These are phyloP conservation scores for Lysandra bellargus DNA, from an alignment of 2,888 invertebrate genomes.

Conservation along the genomic window DNA sequence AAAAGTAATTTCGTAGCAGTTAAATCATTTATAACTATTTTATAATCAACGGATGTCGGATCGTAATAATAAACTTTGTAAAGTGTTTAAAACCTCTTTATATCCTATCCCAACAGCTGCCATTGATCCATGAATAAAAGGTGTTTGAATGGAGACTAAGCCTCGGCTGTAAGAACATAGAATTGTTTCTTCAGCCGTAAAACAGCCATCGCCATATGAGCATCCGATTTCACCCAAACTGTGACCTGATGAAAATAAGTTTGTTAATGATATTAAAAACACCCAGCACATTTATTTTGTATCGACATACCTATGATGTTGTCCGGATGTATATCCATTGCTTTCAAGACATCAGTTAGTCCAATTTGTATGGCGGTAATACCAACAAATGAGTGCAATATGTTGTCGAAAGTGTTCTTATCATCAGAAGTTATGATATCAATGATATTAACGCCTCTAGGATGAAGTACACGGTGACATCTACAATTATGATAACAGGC, in stretches of 20 bases:
- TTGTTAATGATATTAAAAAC: not conserved
- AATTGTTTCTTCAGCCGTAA: constrained; percentile 92
- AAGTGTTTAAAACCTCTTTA: constrained; percentile 58
- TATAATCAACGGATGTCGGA: too few relatives aligned
- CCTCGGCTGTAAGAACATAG: constrained; percentile 90
- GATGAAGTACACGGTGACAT: constrained; percentile 79
- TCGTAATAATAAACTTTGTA: not conserved
- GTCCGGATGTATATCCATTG: constrained; percentile 83
- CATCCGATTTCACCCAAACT: constrained; percentile 97
- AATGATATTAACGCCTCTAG: constrained; percentile 83
- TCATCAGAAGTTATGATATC: constrained; percentile 84
- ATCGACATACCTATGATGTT: constrained; percentile 84
- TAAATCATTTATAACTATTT: too few relatives aligned
- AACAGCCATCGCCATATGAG: constrained; percentile 95
- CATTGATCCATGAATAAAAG: constrained; percentile 89
- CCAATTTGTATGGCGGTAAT: constrained; percentile 88
- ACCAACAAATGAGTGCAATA: constrained; percentile 86
- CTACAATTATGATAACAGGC: constrained; percentile 36
- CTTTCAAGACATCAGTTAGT: constrained; percentile 65
- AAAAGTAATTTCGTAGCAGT: constrained; percentile 27
- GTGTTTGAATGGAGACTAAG: constrained; percentile 84
- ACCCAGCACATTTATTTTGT: not conserved
- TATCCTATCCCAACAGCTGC: constrained; percentile 89
- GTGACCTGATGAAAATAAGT: constrained; percentile 84
- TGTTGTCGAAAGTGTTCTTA: constrained; percentile 76